Conservation (phyloP, 2,113 vertebrate genomes). For the Cinclus mexicanus region DNA sequence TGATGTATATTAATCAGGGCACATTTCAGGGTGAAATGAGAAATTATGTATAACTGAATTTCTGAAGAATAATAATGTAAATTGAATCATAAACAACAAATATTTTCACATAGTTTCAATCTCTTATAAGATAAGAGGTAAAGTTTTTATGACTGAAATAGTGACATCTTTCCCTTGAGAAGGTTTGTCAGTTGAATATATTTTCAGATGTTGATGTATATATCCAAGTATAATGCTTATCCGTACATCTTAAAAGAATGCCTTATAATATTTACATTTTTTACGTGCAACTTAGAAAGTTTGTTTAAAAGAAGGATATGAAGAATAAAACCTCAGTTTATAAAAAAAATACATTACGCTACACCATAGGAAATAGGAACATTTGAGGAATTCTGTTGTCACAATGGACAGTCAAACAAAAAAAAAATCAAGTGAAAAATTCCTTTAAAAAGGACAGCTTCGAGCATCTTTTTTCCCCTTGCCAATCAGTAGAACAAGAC, state of each 20-base stretch:
- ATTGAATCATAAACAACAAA: background rate
- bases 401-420: background rate
- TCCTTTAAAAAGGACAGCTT: background rate
- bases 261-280: background rate
- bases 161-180: background rate
- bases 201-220: background rate
- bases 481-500: background rate
- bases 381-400: background rate
- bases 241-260: background rate
- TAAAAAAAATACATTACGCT: background rate
- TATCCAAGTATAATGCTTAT: background rate
- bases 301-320: background rate
- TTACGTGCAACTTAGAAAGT: background rate
- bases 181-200: background rate
- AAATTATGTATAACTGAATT: background rate
- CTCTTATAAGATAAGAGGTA: background rate
- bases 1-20: background rate
- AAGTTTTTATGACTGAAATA: background rate
- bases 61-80: background rate
- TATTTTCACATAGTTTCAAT: background rate
- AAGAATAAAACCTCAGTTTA: background rate
- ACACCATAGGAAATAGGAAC: background rate
- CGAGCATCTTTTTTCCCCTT: background rate
- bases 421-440: background rate
- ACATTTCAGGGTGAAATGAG: background rate